Conservation (phyloP, 2,888 invertebrate genomes). For the Agrochola circellaris region DNA sequence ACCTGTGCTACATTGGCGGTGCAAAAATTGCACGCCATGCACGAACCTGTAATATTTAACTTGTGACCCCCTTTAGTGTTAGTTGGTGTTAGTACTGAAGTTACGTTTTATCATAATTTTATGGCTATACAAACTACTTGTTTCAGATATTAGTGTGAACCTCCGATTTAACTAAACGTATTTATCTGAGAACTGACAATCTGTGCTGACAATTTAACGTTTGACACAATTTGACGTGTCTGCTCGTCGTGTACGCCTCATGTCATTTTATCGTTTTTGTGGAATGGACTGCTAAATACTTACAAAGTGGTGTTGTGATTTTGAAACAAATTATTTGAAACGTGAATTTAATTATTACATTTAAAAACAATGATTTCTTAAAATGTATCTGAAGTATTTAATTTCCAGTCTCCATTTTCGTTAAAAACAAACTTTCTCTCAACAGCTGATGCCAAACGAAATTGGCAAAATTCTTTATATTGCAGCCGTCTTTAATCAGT, state of each 20-base stretch:
- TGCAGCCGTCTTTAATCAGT: conserved; percentile 48
- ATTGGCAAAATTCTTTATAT: conserved; percentile 59
- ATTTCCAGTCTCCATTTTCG: conserved; percentile 45
- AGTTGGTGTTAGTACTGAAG: too few relatives aligned
- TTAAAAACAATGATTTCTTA: conserved; percentile 48
- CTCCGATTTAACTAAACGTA: conserved; percentile 36
- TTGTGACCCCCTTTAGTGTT: too few relatives aligned
- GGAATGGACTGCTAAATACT: conserved; percentile 46
- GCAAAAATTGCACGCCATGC: too few relatives aligned
- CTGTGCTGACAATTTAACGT: conserved; percentile 1
- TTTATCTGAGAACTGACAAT: not conserved
- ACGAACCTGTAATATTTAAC: too few relatives aligned
- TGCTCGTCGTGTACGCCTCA: conserved; percentile 79
- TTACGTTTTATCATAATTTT: too few relatives aligned
- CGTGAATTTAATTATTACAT: conserved; percentile 27
- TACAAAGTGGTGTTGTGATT: conserved; percentile 57
- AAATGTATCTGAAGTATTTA: conserved; percentile 58
- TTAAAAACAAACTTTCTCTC: conserved; percentile 53
- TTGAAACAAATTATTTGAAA: conserved; percentile 32
- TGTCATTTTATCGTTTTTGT: conserved; percentile 71
- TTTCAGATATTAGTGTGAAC: not conserved
- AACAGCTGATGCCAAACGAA: conserved; percentile 74
- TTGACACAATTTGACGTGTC: conserved; percentile 69
- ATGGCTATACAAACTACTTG: too few relatives aligned
- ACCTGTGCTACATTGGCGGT: too few relatives aligned